phyloP scores from a whole-genome alignment of 2,888 invertebrate species.

The Pachymerium ferrugineum region DNA sequence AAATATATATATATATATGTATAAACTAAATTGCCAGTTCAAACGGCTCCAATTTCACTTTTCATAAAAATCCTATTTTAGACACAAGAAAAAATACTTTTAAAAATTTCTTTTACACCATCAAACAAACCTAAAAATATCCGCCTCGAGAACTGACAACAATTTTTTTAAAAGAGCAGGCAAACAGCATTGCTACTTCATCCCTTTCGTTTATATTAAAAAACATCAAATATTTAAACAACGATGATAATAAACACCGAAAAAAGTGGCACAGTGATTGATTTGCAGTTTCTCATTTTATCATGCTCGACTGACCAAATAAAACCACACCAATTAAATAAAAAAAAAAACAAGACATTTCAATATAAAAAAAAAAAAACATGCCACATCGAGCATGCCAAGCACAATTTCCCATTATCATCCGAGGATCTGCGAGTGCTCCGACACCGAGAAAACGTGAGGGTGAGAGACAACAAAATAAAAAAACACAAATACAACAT shows the following conservation, averaged over 20 bases:
- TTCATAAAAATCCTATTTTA: too few species aligned
- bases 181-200: neutral
- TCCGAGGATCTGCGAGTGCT: neutral
- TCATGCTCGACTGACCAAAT: neutral
- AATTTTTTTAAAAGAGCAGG: too few species aligned
- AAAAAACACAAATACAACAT: neutral
- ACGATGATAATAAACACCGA: too few species aligned
- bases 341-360: neutral
- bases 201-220: neutral
- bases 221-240: too few species aligned
- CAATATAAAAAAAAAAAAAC: neutral
- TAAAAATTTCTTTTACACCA: too few species aligned
- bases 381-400: constrained; percentile 8
- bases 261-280: too few species aligned
- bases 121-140: too few species aligned
- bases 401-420: neutral
- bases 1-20: too few species aligned
- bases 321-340: neutral
- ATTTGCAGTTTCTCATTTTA: neutral
- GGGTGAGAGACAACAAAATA: neutral
- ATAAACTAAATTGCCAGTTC: too few species aligned
- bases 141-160: too few species aligned
- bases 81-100: too few species aligned
- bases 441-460: neutral
- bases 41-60: too few species aligned